Evolutionary conservation across 2,113 vertebrate genomes (phyloP).

Genomic region (Ellobius talpinus): DNA sequence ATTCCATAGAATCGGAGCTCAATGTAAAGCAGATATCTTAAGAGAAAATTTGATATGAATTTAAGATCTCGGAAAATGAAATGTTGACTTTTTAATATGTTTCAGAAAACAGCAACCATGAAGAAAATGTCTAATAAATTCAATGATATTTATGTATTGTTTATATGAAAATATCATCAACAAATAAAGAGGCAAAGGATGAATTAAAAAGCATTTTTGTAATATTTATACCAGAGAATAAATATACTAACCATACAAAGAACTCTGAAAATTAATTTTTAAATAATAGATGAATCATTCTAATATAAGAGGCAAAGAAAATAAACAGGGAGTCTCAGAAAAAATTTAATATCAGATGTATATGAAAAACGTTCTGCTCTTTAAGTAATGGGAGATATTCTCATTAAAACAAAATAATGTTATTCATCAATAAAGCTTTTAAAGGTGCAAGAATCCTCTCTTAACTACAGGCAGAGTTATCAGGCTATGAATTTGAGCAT

Average conservation of each 20-base stretch:
- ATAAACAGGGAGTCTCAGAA: constrained; percentile 61
- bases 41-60: constrained; percentile 47
- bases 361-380: constrained; percentile 64
- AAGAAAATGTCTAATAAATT: constrained; percentile 61
- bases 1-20: constrained; percentile 45
- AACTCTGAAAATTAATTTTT: constrained; percentile 72
- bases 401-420: constrained; percentile 73
- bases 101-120: constrained; percentile 55
- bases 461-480: not conserved
- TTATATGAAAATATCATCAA: constrained; percentile 45
- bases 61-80: not conserved
- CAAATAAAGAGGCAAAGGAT: constrained; percentile 61
- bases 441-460: not conserved
- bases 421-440: constrained; percentile 68
- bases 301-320: constrained; percentile 69
- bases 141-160: constrained; percentile 45
- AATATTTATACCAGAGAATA: constrained; percentile 47
- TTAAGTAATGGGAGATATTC: constrained; percentile 62
- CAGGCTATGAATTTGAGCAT: not conserved
- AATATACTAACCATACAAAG: constrained; percentile 55
- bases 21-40: constrained; percentile 40
- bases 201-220: constrained; percentile 63
- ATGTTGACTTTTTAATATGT: constrained; percentile 43
- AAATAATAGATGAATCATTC: constrained; percentile 72
- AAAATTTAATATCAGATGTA: constrained; percentile 63